Percentiles rank a stretch among this genome's conserved stretches.
These are phyloP conservation scores for Tortricodes alternella DNA, from an alignment of 2,888 invertebrate genomes.

Conservation along the genomic window DNA sequence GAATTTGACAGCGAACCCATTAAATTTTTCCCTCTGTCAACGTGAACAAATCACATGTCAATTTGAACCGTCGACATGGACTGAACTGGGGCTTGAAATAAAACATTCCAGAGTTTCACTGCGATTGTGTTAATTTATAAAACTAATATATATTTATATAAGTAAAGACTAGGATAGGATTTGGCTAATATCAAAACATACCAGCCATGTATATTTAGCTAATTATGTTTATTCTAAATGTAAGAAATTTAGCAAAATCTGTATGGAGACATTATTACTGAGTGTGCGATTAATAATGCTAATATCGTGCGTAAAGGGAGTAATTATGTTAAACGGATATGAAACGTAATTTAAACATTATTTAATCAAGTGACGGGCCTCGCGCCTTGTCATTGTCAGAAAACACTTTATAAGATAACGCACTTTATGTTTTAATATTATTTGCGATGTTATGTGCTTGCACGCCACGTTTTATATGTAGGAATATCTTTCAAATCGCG, in stretches of 20 bases:
- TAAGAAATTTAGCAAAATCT: too few relatives aligned
- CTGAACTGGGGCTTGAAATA: slow-evolving; percentile 13
- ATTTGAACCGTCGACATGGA: slow-evolving; percentile 47
- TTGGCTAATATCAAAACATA: too few relatives aligned
- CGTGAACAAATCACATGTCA: slow-evolving; percentile 59
- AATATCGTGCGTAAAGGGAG: neutral
- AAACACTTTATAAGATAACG: slow-evolving; percentile 22
- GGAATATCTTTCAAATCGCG: too few relatives aligned
- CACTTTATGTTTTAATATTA: slow-evolving; percentile 20
- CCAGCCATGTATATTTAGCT: too few relatives aligned
- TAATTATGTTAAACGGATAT: slow-evolving; percentile 5
- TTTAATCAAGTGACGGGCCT: slow-evolving; percentile 24
- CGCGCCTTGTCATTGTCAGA: slow-evolving; percentile 18
- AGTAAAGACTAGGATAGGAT: too few relatives aligned
- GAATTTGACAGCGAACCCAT: slow-evolving; percentile 66
- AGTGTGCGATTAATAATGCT: neutral
- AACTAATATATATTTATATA: neutral
- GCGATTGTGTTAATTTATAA: neutral
- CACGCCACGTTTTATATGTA: too few relatives aligned
- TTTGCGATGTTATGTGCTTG: too few relatives aligned
- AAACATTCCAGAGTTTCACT: slow-evolving; percentile 11
- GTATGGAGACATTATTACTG: neutral
- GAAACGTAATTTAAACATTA: slow-evolving; percentile 23
- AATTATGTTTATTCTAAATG: too few relatives aligned
- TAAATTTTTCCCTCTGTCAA: slow-evolving; percentile 46